Conservation (phyloP, 2,888 invertebrate species). For the Selenia dentaria region DNA sequence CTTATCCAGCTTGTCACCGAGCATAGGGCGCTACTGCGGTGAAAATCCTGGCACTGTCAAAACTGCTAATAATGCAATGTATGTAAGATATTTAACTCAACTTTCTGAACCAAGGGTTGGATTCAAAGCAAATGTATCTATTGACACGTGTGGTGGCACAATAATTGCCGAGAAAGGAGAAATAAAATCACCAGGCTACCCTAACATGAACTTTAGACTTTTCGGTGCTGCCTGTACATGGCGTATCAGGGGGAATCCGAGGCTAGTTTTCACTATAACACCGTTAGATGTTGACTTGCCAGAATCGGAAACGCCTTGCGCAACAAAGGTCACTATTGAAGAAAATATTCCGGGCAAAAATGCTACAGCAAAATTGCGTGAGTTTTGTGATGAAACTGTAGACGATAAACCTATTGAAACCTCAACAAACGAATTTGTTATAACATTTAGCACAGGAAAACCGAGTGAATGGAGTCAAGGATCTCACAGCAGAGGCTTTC, state of each 20-base stretch:
- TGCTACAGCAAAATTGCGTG: slow-evolving; percentile 49
- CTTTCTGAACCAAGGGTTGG: slow-evolving; percentile 89
- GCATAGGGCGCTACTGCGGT: slow-evolving; percentile 87
- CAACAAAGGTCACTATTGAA: slow-evolving; percentile 63
- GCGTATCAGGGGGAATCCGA: slow-evolving; percentile 82
- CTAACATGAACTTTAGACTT: slow-evolving; percentile 77
- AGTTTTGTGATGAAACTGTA: slow-evolving; percentile 50
- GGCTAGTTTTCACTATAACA: slow-evolving; percentile 49
- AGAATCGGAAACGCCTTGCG: slow-evolving; percentile 56
- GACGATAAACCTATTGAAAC: slow-evolving; percentile 48
- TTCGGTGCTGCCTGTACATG: slow-evolving; percentile 88
- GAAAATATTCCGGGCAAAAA: slow-evolving; percentile 57
- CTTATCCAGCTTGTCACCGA: slow-evolving; percentile 87
- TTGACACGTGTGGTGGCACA: slow-evolving; percentile 87
- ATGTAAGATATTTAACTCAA: slow-evolving; percentile 89
- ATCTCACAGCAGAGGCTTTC: slow-evolving; percentile 80
- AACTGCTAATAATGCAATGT: slow-evolving; percentile 87
- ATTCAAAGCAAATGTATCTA: slow-evolving; percentile 88
- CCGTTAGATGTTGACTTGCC: slow-evolving; percentile 55
- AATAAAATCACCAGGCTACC: slow-evolving; percentile 88
- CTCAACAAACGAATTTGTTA: slow-evolving; percentile 56
- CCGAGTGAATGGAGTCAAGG: slow-evolving; percentile 55
- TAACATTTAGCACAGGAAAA: slow-evolving; percentile 61
- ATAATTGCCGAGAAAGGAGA: slow-evolving; percentile 84
- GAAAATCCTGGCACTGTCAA: slow-evolving; percentile 85